Conservation (phyloP, 2,113 vertebrate genomes). For the Phocoena phocoena region DNA sequence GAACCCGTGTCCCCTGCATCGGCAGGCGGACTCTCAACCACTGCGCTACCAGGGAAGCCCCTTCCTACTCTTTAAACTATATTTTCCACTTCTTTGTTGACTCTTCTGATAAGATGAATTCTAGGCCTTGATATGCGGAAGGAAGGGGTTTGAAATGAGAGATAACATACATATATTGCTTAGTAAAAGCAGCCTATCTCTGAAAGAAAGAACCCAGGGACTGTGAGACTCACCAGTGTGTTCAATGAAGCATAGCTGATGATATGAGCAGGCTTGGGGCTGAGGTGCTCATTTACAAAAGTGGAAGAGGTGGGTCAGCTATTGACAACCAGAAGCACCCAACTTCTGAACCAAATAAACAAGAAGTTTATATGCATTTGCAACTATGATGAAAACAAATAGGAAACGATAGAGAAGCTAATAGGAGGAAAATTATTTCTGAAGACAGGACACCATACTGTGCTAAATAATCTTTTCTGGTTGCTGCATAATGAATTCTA, state of each 20-base stretch:
- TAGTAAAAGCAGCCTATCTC: neutral
- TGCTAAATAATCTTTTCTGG: slow-evolving; percentile 71
- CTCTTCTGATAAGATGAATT: neutral
- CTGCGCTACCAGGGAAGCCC: too few relatives aligned
- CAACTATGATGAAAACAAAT: neutral
- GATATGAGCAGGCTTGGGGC: neutral
- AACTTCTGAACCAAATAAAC: neutral
- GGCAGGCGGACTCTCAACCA: too few relatives aligned
- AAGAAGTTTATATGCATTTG: neutral
- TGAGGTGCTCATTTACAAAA: neutral
- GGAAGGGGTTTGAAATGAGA: neutral
- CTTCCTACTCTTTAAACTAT: neutral
- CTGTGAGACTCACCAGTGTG: neutral
- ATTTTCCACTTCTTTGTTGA: neutral
- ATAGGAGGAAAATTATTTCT: slow-evolving; percentile 68
- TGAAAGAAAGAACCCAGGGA: neutral
- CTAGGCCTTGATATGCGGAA: neutral
- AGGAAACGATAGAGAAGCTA: neutral
- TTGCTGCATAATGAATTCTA: slow-evolving; percentile 67
- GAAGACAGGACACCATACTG: slow-evolving; percentile 58
- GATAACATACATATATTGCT: neutral
- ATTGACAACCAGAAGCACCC: neutral
- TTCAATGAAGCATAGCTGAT: neutral
- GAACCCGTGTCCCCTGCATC: too few relatives aligned
- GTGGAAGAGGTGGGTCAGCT: neutral